Evolutionary conservation across 2,888 invertebrate genomes (phyloP).

Genomic region (Brachyptera putata): DNA sequence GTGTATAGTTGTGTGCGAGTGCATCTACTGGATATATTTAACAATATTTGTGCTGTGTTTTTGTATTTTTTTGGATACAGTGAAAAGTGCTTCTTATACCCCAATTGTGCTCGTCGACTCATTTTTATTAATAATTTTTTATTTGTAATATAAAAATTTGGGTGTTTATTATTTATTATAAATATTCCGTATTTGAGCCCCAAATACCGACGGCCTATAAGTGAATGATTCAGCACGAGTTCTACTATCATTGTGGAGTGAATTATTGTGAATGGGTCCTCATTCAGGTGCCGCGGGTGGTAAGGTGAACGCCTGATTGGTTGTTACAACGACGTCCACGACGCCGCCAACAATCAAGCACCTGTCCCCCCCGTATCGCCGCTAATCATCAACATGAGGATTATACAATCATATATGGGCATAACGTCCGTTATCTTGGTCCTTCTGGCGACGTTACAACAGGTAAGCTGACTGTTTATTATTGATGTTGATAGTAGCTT

Average conservation of each 20-base stretch:
- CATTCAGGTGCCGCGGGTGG: conserved; percentile 13
- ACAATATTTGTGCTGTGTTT: conserved; percentile 1
- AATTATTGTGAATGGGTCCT: conserved; percentile 17
- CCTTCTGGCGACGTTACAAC: conserved; percentile 24
- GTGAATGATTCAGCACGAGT: conserved; percentile 10
- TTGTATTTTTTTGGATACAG: conserved; percentile 8
- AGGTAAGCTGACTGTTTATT: conserved; percentile 24
- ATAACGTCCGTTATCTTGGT: conserved; percentile 20
- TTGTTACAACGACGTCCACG: background rate
- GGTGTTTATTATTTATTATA: conserved; percentile 1
- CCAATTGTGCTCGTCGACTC: conserved; percentile 4
- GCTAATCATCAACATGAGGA: conserved; percentile 10
- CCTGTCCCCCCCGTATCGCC: conserved; percentile 8
- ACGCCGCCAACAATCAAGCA: background rate
- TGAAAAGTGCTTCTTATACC: background rate
- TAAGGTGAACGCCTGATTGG: conserved; percentile 15
- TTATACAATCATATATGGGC: conserved; percentile 1
- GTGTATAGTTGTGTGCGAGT: conserved; percentile 8
- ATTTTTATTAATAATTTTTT: no score
- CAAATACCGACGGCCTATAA: no score
- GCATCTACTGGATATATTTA: conserved; percentile 12
- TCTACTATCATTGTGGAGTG: conserved; percentile 10
- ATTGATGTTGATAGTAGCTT: no score
- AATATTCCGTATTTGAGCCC: background rate
- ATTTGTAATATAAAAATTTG: background rate